phyloP scores from a whole-genome alignment of 2,888 invertebrate species.

The Amiota minor region DNA sequence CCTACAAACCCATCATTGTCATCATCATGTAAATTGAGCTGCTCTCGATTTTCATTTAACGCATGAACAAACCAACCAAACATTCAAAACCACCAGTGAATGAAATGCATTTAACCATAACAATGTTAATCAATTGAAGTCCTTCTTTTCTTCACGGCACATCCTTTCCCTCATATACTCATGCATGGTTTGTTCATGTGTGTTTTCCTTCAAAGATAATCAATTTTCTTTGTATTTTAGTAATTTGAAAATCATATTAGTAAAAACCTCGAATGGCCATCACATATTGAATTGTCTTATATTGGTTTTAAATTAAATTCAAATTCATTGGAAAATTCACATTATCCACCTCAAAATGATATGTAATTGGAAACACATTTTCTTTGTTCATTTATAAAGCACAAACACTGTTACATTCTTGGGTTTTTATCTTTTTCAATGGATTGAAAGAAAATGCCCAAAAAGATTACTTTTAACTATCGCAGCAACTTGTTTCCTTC shows the following conservation, averaged over 20 bases:
- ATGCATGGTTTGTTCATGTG: background rate
- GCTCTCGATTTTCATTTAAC: constrained; percentile 15
- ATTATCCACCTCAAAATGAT: constrained; percentile 2
- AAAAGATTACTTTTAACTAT: too few species aligned
- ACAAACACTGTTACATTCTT: background rate
- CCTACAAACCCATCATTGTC: constrained; percentile 16
- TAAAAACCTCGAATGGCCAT: background rate
- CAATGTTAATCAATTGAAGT: constrained; percentile 18
- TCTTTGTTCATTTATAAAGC: background rate
- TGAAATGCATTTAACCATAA: constrained; percentile 37
- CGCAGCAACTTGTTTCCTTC: background rate
- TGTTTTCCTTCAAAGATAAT: background rate
- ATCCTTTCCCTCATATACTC: constrained; percentile 12
- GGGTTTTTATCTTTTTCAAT: background rate
- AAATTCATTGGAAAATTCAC: constrained; percentile 6
- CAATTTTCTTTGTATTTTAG: constrained; percentile 11
- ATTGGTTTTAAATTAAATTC: background rate
- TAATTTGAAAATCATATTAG: constrained; percentile 21
- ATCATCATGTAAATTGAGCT: constrained; percentile 25
- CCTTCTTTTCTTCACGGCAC: background rate
- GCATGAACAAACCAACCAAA: constrained; percentile 6
- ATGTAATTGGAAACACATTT: constrained; percentile 21
- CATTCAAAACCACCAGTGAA: constrained; percentile 35
- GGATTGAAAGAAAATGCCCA: background rate
- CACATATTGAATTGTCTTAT: background rate